Evolutionary conservation across 2,888 invertebrate genomes (phyloP).

Genomic region (Muscina levida): DNA sequence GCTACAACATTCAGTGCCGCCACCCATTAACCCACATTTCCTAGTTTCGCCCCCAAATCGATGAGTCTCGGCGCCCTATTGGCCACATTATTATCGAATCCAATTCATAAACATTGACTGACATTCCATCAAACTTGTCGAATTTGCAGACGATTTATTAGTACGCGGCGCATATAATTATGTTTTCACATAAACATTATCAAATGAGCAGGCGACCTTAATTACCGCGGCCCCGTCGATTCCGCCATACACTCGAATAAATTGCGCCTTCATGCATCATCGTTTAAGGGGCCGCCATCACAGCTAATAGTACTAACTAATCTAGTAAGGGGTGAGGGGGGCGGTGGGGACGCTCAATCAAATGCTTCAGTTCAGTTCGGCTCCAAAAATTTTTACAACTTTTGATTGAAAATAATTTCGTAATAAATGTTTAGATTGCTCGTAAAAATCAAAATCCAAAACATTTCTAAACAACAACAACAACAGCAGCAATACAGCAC

Average conservation of each 20-base stretch:
- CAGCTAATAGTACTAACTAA: not conserved
- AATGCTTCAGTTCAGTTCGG: not conserved
- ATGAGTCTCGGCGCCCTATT: too few relatives aligned
- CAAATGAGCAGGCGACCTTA: constrained; percentile 14
- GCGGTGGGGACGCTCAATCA: not conserved
- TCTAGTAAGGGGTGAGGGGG: not conserved
- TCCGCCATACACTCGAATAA: not conserved
- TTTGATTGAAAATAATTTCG: constrained; percentile 42
- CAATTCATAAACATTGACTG: not conserved
- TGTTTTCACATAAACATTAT: constrained; percentile 11
- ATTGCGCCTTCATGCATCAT: constrained; percentile 6
- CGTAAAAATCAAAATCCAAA: constrained; percentile 26
- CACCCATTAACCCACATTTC: constrained; percentile 29
- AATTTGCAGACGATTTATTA: constrained; percentile 32
- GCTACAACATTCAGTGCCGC: not conserved
- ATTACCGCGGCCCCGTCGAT: constrained; percentile 2
- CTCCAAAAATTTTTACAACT: constrained; percentile 35
- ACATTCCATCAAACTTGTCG: constrained; percentile 8
- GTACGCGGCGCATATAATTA: not conserved
- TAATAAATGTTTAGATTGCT: constrained; percentile 44
- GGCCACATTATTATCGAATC: not conserved
- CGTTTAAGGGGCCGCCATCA: not conserved
- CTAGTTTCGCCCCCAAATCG: not conserved
- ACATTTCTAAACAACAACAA: too few relatives aligned
- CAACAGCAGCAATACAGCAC: not conserved